A percentile compares a stretch with the other conserved stretches of the same genome.
Conservation (phyloP, 2,888 invertebrate genomes). For the Julus scanicus region DNA sequence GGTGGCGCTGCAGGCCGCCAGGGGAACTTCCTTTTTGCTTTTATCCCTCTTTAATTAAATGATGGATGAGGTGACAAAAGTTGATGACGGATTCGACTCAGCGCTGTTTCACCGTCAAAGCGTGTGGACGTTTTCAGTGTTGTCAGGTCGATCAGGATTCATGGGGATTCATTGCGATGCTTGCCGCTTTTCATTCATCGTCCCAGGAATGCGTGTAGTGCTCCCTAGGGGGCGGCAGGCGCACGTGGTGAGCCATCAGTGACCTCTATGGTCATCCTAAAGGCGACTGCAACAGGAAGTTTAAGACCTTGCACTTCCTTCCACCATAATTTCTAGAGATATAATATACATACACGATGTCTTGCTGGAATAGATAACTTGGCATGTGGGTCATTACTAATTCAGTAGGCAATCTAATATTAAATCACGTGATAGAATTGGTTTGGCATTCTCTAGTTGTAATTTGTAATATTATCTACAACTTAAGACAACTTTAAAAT, state of each 20-base stretch:
- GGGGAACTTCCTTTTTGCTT: constrained; percentile 28
- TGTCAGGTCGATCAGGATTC: background rate
- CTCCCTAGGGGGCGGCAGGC: background rate
- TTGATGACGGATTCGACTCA: constrained; percentile 19
- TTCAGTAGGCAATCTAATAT: too few species aligned
- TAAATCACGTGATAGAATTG: too few species aligned
- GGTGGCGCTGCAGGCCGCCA: constrained; percentile 29
- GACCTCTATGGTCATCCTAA: background rate
- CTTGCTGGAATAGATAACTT: too few species aligned
- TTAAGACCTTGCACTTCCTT: too few species aligned
- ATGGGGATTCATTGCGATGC: background rate
- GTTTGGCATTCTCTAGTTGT: too few species aligned
- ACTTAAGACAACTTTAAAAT: too few species aligned
- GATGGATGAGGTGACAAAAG: constrained; percentile 53
- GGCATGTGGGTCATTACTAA: too few species aligned
- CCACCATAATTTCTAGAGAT: too few species aligned
- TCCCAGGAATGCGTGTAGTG: background rate
- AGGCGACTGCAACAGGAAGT: background rate
- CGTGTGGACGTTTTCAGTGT: background rate
- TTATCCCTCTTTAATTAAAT: constrained; percentile 52
- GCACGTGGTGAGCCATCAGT: background rate
- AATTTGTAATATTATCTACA: too few species aligned
- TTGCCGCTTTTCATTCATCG: background rate
- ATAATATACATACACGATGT: too few species aligned
- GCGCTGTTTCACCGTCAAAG: background rate